phyloP scores from a whole-genome alignment of 2,797 vertebrate species.

The Karalla daura region DNA sequence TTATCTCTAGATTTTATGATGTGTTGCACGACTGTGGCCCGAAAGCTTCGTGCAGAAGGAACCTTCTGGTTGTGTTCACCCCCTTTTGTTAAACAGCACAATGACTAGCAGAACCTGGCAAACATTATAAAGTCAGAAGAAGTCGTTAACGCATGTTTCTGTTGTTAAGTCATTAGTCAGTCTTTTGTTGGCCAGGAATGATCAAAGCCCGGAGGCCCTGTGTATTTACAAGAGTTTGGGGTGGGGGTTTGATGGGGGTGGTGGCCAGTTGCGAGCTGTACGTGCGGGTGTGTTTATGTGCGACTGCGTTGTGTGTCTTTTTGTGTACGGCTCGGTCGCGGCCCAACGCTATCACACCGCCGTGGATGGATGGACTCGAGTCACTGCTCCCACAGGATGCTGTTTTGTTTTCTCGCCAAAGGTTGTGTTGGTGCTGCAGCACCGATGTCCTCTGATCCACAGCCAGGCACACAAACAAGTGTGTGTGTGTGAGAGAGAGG shows the following conservation, averaged over 20 bases:
- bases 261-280: constrained; percentile 46
- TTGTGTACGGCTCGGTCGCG: constrained; percentile 20
- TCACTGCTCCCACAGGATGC: constrained; percentile 58
- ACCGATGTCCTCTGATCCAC: constrained; percentile 63
- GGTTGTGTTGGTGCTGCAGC: constrained; percentile 51
- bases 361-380: constrained; percentile 51
- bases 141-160: constrained; percentile 63
- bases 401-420: constrained; percentile 41
- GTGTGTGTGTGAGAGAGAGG: constrained; percentile 6
- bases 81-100: constrained; percentile 6
- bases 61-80: constrained; percentile 22
- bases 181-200: constrained; percentile 72
- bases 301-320: constrained; percentile 28
- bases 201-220: constrained; percentile 70
- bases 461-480: constrained; percentile 60
- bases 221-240: constrained; percentile 47
- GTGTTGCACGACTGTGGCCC: constrained; percentile 7
- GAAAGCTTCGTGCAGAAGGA: constrained; percentile 10
- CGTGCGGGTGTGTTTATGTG: constrained; percentile 36
- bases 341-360: constrained; percentile 46
- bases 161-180: constrained; percentile 77
- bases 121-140: constrained; percentile 49
- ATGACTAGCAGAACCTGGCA: constrained; percentile 56
- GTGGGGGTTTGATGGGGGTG: not conserved
- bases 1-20: not conserved